A percentile compares a stretch with the other conserved stretches of the same genome.
Evolutionary conservation across 2,797 vertebrate genomes (phyloP).

Genomic region (Hemitrygon akajei): DNA sequence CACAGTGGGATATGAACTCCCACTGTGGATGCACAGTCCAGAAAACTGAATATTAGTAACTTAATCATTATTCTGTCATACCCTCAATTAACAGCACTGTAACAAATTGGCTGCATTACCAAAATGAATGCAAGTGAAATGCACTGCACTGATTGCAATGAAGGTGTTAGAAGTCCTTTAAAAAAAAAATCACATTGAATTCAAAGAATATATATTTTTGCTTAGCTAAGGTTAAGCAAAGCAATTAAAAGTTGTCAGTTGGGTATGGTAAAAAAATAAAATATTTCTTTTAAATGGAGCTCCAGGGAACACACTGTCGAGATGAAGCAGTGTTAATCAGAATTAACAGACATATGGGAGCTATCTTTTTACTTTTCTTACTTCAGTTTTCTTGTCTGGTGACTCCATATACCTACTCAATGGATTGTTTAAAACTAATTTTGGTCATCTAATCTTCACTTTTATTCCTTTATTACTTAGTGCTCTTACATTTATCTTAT

Average conservation of each 20-base stretch:
- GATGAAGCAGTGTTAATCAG: background rate
- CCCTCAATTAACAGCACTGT: background rate
- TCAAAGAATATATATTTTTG: background rate
- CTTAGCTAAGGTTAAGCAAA: constrained; percentile 15
- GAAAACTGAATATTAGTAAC: no score
- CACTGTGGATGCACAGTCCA: no score
- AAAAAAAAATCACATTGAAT: background rate
- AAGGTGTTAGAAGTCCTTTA: background rate
- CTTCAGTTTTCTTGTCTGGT: background rate
- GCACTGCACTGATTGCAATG: background rate
- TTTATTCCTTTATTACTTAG: background rate
- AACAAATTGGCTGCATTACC: background rate
- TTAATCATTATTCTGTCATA: no score
- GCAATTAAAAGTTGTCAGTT: background rate
- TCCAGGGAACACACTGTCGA: background rate
- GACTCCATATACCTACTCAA: background rate
- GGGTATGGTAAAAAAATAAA: background rate
- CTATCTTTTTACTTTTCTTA: background rate
- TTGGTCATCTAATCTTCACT: background rate
- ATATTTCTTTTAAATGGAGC: background rate
- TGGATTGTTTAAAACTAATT: background rate
- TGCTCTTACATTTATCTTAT: background rate
- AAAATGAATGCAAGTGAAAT: background rate
- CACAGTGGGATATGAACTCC: no score
- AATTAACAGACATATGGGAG: background rate